A percentile compares a stretch with the other conserved stretches of the same genome.
Conservation (phyloP, 2,113 vertebrate genomes). For the Carettochelys insculpta region DNA sequence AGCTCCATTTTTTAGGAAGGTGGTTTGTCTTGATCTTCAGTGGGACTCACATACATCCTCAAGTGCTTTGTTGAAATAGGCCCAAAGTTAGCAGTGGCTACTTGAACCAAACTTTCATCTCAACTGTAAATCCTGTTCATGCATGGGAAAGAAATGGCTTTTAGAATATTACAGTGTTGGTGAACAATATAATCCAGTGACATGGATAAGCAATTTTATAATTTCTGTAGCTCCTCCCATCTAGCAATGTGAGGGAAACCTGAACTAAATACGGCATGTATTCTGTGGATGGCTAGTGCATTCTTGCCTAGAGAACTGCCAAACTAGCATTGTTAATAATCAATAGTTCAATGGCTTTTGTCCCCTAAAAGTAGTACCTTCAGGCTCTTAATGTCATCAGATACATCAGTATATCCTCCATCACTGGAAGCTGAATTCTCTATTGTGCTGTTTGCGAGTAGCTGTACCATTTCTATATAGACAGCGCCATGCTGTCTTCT, state of each 20-base stretch:
- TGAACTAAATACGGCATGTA: not conserved
- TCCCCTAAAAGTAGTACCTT: not conserved
- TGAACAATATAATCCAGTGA: not conserved
- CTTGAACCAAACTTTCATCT: not conserved
- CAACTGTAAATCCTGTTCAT: not conserved
- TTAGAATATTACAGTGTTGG: not conserved
- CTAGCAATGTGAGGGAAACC: not conserved
- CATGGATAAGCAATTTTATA: not conserved
- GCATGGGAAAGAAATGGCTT: slow-evolving; percentile 1
- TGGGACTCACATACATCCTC: not conserved
- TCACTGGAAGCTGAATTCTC: not conserved
- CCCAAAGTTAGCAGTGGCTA: not conserved
- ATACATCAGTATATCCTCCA: not conserved
- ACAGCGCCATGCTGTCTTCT: not conserved
- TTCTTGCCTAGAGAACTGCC: not conserved
- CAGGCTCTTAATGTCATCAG: not conserved
- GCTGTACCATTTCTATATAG: not conserved
- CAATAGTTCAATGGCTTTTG: not conserved
- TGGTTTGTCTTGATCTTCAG: not conserved
- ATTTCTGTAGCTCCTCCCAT: not conserved
- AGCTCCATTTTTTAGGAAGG: not conserved
- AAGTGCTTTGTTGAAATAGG: not conserved
- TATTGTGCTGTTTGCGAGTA: not conserved
- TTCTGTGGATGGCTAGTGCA: not conserved
- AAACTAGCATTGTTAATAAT: not conserved